These are phyloP conservation scores for Blomia tropicalis DNA, from an alignment of 2,888 invertebrate species.

Conservation along the genomic window DNA sequence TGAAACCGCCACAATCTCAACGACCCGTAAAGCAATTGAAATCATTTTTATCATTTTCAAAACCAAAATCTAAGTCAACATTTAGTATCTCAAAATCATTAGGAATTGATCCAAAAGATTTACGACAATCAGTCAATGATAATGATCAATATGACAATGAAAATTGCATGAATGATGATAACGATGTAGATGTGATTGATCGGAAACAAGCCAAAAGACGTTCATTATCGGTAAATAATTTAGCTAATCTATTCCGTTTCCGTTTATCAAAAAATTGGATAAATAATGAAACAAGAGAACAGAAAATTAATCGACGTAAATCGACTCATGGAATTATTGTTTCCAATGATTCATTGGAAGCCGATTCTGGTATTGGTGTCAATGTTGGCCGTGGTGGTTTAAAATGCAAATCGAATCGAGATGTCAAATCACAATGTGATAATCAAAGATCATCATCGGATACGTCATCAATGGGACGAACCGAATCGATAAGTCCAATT, in stretches of 20 bases:
- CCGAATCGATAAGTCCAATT: background rate
- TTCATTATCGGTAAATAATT: background rate
- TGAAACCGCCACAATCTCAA: background rate
- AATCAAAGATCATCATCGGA: no score
- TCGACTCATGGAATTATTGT: no score
- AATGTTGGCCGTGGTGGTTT: background rate
- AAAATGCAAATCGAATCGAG: background rate
- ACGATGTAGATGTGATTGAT: background rate
- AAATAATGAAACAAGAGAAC: background rate
- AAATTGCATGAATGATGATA: background rate
- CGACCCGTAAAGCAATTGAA: background rate
- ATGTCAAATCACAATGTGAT: background rate
- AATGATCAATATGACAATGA: background rate
- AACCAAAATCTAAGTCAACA: slow-evolving; percentile 1
- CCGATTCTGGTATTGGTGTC: background rate
- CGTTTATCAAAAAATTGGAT: background rate
- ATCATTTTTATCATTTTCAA: background rate
- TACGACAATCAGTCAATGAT: background rate
- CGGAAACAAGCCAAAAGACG: background rate
- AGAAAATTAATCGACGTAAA: background rate
- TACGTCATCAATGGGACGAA: background rate
- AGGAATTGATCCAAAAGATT: background rate
- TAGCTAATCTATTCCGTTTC: background rate
- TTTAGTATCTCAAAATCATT: background rate
- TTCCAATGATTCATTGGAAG: slow-evolving; percentile 1